Evolutionary conservation across 2,113 vertebrate species (phyloP), one percentile per base, ranked within the genome.

Genomic region (Callithrix jacchus): DNA sequence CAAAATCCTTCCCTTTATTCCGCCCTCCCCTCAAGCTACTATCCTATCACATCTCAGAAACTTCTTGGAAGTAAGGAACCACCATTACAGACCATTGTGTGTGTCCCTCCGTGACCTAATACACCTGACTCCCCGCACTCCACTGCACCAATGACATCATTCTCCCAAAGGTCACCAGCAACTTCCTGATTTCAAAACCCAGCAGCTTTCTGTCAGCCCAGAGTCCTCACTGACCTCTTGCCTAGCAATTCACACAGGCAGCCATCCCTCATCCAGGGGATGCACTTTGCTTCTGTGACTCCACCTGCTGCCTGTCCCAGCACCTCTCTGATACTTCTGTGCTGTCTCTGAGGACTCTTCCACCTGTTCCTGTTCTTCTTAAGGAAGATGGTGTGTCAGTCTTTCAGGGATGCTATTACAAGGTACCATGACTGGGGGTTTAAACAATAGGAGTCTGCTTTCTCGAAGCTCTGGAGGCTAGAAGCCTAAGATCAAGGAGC

Each of bases 141-240:
- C 54, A 35, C 30, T 56, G 42, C 23, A 10, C 20, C 25, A 40
- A 6, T 32, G 54, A n/a, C 37, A 27, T 70, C 47, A n/a, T 70
- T 32, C 45, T 85, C 66, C 77, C 52, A 97, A 95, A 98, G 96
- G 95, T 97, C 94, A 96, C 47, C n/a, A 1, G 30, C 35, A 68
- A 95, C 85, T 97, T 97, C 88, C 93, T 73, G n/a, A 52, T 77
- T 37, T 61, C 11, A 70, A 58, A 68, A n/a, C 25, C 37, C 49
- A 49, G 52, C 8, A 17, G 47, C 32, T 92, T 76, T 95, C 85
- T 30, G 56, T 52, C 42, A 93, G 49, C 42, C 40, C n/a, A 1
- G 56, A 0, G 6, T 37, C 40, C 40, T 66, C 92, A 0, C 25
- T 1, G 49, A 52, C 27, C 54, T 49, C 30, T 30, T 2, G 2